These are phyloP conservation scores for Leptopilina boulardi DNA, from an alignment of 1,140 invertebrate species.

Conservation along the genomic window DNA sequence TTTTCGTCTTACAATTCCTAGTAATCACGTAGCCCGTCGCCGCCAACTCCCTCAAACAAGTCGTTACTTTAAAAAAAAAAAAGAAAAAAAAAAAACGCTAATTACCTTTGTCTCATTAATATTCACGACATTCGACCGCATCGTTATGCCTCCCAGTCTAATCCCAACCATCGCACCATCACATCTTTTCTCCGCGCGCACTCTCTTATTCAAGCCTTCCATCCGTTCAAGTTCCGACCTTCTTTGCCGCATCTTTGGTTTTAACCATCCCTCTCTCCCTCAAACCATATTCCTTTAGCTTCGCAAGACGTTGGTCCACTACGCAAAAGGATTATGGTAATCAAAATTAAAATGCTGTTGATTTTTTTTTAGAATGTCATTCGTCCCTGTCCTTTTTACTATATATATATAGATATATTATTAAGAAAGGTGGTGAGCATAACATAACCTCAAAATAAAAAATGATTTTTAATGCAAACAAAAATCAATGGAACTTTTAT, in stretches of 20 bases:
- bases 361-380: slow-evolving; percentile 55
- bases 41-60: slow-evolving; percentile 71
- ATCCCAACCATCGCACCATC: slow-evolving; percentile 62
- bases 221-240: slow-evolving; percentile 41
- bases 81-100: too few species aligned
- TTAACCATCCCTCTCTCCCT: slow-evolving; percentile 59
- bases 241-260: slow-evolving; percentile 55
- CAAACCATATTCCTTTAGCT: slow-evolving; percentile 35
- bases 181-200: slow-evolving; percentile 30
- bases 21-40: slow-evolving; percentile 72
- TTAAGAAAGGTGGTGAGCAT: too few species aligned
- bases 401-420: too few species aligned
- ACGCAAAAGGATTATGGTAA: slow-evolving; percentile 65
- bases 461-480: too few species aligned
- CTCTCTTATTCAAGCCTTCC: too few species aligned
- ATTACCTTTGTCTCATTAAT: slow-evolving; percentile 78
- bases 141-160: slow-evolving; percentile 72
- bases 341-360: slow-evolving; percentile 49
- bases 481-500: too few species aligned
- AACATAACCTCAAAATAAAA: too few species aligned
- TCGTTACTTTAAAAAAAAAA: slow-evolving; percentile 73
- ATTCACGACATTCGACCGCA: slow-evolving; percentile 76
- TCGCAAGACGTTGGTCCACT: slow-evolving; percentile 56
- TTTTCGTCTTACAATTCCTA: slow-evolving; percentile 50
- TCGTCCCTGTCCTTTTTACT: slow-evolving; percentile 22